Base-by-base conservation (phyloP, 1,140 invertebrate species). In the Drosophila micromelanica region DNA sequence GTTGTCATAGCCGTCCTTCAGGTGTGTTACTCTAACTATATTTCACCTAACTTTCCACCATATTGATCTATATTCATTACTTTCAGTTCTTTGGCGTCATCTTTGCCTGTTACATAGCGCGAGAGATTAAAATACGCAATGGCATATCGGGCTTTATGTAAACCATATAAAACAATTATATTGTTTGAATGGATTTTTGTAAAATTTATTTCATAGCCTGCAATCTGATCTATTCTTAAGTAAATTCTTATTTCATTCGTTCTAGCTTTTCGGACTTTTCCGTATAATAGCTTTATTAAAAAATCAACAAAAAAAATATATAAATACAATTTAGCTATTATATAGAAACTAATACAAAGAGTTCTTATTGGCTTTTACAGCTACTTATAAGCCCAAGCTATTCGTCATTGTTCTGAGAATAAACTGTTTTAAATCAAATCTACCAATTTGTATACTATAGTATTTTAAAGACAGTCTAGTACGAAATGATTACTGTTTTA, bases 1-100 rank as follows among this genome's bases (percentile, higher is more conserved):
- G 93, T 97, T 55, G 95, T 95, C 11, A 94, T 97, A 59, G 96
- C 96, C 13, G 92, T 96, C 35, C 90, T 97, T 70, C 96, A 96
- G 95, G 96, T 96, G 23, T 69, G 69, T 70, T 37, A 13, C 5
- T 11, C 4, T 20, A 23, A 0, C 17, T 12, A 1, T 2, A 8
- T 0, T 49, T 13, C 13, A 5, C 1, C 30, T 48, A 5, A 11
- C 3, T n/a, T 48, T n/a, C 1, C 30, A 15, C n/a, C 3, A 6
- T 23, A 27, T 9, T 43, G 12, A 37, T 32, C 13, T 12, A 12
- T 23, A 15, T 59, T 48, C 2, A 12, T 57, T 51, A 11, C 48
- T 89, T 85, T 60, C 76, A 93, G 92, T 90, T 93, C 75, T 80
- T 93, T 20, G 92, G 92, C 12, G 91, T 93, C 9, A 65, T 92